Conservation (phyloP, 2,888 invertebrate genomes). For the Yponomeuta cagnagella region DNA sequence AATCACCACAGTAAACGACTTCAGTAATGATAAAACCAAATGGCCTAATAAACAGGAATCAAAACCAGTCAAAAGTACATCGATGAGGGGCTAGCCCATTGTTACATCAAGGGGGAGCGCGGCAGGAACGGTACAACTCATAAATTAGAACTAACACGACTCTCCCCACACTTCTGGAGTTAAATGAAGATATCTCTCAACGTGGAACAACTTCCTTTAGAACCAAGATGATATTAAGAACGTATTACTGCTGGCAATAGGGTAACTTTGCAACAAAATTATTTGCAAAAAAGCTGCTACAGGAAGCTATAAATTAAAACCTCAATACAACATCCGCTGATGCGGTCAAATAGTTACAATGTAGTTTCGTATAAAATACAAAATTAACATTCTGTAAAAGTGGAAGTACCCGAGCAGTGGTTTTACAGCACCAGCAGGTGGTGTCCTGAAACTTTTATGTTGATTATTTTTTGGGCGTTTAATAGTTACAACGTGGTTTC, state of each 20-base stretch:
- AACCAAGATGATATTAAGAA: conserved; percentile 16
- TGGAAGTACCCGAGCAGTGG: too few species aligned
- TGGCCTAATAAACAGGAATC: conserved; percentile 65
- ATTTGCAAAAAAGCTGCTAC: not conserved
- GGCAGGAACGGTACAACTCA: conserved; percentile 46
- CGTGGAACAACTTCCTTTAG: conserved; percentile 18
- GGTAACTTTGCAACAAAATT: not conserved
- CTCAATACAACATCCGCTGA: not conserved
- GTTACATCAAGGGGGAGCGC: conserved; percentile 30
- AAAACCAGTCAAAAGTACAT: conserved; percentile 69
- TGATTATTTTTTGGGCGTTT: too few species aligned
- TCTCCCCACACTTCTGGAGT: conserved; percentile 27
- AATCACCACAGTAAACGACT: conserved; percentile 37
- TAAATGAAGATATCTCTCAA: conserved; percentile 26
- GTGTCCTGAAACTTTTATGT: too few species aligned
- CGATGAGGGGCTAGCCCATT: conserved; percentile 45
- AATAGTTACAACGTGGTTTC: too few species aligned
- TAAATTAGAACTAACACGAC: conserved; percentile 38
- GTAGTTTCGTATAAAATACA: not conserved
- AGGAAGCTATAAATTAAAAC: not conserved
- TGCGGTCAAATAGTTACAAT: not conserved
- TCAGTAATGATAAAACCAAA: conserved; percentile 49
- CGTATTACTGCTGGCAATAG: not conserved
- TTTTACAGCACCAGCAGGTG: too few species aligned
- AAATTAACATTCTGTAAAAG: too few species aligned